Evolutionary conservation across 2,797 vertebrate genomes (phyloP), one percentile per base, ranked within the genome.

Genomic region (Adrianichthys oophorus): DNA sequence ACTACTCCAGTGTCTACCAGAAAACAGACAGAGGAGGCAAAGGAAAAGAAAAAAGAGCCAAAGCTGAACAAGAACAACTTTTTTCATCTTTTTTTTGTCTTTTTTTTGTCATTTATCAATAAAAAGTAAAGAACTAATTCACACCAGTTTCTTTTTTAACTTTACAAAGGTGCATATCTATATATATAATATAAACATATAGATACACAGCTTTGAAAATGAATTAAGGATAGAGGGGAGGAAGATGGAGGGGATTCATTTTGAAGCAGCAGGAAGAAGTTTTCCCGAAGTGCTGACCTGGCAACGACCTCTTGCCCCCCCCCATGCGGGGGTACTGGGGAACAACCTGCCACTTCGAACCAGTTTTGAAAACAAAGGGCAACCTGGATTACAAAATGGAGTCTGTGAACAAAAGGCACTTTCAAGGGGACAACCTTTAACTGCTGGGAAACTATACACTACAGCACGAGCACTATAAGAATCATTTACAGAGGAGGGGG

Each of bases 141-240:
- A 95, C 94, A 95, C 93, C 93, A 92, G 93, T 93, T 88, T 93
- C 92, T 92, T 87, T 85, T 87, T 12, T 90, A 92, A 92, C 91
- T 93, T 92, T 92, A 92, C 85, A 87, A 74, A 85, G 71, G 71
- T 92, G 93, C 89, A 92, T 79, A 82, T 90, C 90, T 89, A 56
- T 64, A 56, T 64, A 40, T 55, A 56, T 62, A 42, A 43, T 58
- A 69, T 76, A 71, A 93, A 91, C 91, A 90, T 84, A 62, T 92
- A 92, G 85, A 87, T 91, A 92, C 91, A 92, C 88, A 68, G 84
- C 83, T 88, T 87, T 84, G 74, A 84, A 90, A 89, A 90, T 89
- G 87, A 89, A 90, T 80, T 83, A 78, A 83, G 81, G 81, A 79
- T 74, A 83, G 55, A 73, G 61, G 82, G 72, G 83, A 77, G 75